Base-by-base conservation (phyloP, 2,113 vertebrate species). In the Atlantisia rogersi region DNA sequence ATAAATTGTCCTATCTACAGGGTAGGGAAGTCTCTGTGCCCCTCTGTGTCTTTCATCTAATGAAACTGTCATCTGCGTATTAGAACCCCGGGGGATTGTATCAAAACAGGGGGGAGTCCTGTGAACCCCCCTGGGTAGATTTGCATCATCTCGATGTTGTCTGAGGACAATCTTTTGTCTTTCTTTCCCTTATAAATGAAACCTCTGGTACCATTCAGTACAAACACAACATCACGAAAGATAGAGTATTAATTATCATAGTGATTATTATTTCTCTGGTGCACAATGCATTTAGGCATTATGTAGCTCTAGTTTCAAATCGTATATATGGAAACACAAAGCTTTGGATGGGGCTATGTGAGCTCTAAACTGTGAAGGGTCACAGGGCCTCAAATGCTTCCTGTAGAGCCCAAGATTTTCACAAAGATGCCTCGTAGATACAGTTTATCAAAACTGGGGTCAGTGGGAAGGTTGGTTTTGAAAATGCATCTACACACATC, bases 61-160 rank as follows among this genome's bases (percentile, higher is more conserved):
- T 1, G 1, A n/a, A 50, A 37, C 3, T 11, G 19, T 11, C 0
- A 0, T 10, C 11, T 55, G 21, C 1, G 0, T 31, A 15, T 8
- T 0, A 1, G 35, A 83, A 55, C 10, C 9, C 18, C 9, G 22
- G 5, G 8, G 6, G 2, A n/a, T 4, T 35, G 22, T 25, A 58
- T 16, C 0, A 14, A 46, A 79, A 73, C 8, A 22, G 19, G 19
- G 20, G 37, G 28, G 5, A 3, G 4, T 24, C 18, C 14, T 17
- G 4, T 22, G 46, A 53, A 50, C 17, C 12, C 8, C 1, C 0
- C 1, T 6, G 5, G 15, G 9, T 73, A 52, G 8, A 12, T 1
- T 1, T 26, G 3, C 10, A 14, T 55, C 16, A 11, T 26, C 21
- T 31, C 0, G 0, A 5, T 39, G 19, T 6, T 37, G 3, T 14